phyloP scores from a whole-genome alignment of 2,888 invertebrate species.

The Agrochola macilenta region DNA sequence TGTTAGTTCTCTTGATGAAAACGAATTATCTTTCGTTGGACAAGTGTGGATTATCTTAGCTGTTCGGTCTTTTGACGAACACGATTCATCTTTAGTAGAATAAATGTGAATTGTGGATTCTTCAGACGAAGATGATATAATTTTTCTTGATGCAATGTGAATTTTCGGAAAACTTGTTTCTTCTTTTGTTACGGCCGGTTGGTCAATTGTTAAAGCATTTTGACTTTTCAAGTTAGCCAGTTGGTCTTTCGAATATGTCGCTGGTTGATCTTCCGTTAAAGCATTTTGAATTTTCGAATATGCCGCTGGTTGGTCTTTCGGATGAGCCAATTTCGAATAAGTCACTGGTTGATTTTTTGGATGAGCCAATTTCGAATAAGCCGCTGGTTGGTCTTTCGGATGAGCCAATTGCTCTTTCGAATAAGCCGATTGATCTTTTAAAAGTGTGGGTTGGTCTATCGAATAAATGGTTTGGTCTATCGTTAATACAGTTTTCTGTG shows the following conservation, averaged over 20 bases:
- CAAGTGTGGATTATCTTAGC: not conserved
- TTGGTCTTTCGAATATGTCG: constrained; percentile 1
- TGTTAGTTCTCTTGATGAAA: constrained; percentile 19
- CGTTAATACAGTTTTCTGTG: not conserved
- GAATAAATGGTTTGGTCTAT: not conserved
- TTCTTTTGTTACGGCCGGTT: not conserved
- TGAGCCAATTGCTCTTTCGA: constrained; percentile 9
- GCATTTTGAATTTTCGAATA: not conserved
- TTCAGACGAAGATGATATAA: not conserved
- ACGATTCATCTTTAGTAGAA: not conserved
- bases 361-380: not conserved
- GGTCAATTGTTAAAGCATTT: not conserved
- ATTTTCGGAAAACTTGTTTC: not conserved
- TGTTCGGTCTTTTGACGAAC: not conserved
- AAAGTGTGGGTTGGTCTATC: not conserved
- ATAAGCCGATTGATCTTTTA: constrained; percentile 25
- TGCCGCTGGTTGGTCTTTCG: not conserved
- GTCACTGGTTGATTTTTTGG: too few relatives aligned
- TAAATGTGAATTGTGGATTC: not conserved
- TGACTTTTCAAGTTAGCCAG: not conserved
- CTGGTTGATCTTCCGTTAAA: not conserved
- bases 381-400: not conserved
- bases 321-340: too few relatives aligned
- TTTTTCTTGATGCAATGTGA: not conserved
- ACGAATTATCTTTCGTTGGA: not conserved